Percentiles rank a stretch among this genome's conserved stretches.
phyloP scores from a whole-genome alignment of 2,113 vertebrate species.

The Vidua chalybeata region DNA sequence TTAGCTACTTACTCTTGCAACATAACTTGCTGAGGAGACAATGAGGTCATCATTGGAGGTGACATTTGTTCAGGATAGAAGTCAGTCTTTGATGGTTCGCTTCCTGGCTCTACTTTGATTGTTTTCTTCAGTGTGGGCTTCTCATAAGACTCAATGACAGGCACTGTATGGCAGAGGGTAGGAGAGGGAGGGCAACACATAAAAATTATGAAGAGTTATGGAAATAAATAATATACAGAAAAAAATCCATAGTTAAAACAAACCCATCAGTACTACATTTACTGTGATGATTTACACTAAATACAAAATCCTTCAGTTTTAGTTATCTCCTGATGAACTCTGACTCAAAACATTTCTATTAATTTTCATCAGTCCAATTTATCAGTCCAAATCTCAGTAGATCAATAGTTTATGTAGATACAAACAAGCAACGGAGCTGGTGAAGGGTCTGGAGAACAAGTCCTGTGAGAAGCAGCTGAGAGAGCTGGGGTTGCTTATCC shows the following conservation, averaged over 20 bases:
- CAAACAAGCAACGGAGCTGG: background rate
- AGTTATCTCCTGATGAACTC: background rate
- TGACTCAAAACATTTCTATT: background rate
- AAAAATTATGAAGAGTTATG: background rate
- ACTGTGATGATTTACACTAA: background rate
- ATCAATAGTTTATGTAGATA: background rate
- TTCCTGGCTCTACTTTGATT: constrained; percentile 88
- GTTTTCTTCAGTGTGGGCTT: constrained; percentile 80
- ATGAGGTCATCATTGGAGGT: constrained; percentile 83
- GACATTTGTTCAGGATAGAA: constrained; percentile 86
- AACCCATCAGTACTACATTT: background rate
- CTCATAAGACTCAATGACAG: constrained; percentile 82
- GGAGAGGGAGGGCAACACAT: background rate
- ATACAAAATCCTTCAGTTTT: background rate
- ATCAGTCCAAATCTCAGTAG: background rate
- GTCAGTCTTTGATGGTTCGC: constrained; percentile 76
- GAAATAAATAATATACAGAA: background rate
- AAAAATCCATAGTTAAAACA: background rate
- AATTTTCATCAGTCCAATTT: background rate
- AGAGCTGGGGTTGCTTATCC: background rate
- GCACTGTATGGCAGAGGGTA: constrained; percentile 42
- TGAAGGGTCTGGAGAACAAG: background rate
- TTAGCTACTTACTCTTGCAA: constrained; percentile 87
- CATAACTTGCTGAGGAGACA: constrained; percentile 78
- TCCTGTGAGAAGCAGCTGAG: background rate